phyloP scores from a whole-genome alignment of 2,888 invertebrate genomes.

The Rhagium mordax region DNA sequence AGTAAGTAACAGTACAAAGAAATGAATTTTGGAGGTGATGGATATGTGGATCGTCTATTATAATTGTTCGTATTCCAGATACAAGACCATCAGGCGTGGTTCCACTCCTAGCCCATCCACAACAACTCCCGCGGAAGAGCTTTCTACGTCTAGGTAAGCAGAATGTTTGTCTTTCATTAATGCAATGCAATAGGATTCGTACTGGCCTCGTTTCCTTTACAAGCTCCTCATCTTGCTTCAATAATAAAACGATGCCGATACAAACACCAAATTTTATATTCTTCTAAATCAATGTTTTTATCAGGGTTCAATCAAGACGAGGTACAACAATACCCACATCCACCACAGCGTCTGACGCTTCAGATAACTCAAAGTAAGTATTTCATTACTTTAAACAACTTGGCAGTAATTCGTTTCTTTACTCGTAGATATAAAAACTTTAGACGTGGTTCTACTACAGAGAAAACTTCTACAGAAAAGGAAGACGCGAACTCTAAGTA shows the following conservation, averaged over 20 bases:
- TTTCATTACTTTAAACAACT: background rate
- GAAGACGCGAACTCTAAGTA: conserved; percentile 16
- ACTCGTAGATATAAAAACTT: conserved; percentile 45
- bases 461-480: background rate
- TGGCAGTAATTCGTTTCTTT: background rate
- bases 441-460: conserved; percentile 45
- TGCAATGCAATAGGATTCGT: no score
- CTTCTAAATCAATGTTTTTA: no score
- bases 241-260: no score
- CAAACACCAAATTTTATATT: no score
- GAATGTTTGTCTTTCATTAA: no score
- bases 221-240: no score
- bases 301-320: conserved; percentile 30
- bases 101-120: conserved; percentile 45
- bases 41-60: no score
- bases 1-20: conserved; percentile 35
- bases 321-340: conserved; percentile 31
- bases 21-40: no score
- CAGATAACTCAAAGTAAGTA: conserved; percentile 30
- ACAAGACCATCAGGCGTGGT: conserved; percentile 53
- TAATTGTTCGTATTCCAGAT: conserved; percentile 42
- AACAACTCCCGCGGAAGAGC: conserved; percentile 6
- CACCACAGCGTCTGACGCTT: conserved; percentile 15
- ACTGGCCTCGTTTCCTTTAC: no score
- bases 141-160: conserved; percentile 34